Evolutionary conservation across 2,888 invertebrate species (phyloP).

Genomic region (Ophraella communa): DNA sequence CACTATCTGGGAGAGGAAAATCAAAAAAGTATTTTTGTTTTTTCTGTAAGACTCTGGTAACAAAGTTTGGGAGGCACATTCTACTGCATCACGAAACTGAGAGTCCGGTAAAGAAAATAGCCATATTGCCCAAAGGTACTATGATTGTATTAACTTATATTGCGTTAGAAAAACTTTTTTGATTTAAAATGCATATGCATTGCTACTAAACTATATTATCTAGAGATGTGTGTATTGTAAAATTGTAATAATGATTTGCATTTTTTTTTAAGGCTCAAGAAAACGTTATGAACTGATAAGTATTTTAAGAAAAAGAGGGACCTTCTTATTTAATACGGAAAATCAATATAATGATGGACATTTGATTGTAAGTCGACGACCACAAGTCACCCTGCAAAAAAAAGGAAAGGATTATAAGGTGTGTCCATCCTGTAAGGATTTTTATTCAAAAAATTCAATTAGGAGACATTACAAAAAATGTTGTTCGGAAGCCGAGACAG

Average conservation of each 20-base stretch:
- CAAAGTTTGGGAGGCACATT: constrained; percentile 1
- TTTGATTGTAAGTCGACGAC: constrained; percentile 3
- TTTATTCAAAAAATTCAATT: constrained; percentile 4
- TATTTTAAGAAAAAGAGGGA: constrained; percentile 13
- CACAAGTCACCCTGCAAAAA: neutral
- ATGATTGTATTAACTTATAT: neutral
- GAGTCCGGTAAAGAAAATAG: constrained; percentile 2
- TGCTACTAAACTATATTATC: constrained; percentile 2
- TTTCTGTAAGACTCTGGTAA: neutral
- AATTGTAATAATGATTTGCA: neutral
- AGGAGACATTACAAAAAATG: constrained; percentile 9
- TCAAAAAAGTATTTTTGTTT: constrained; percentile 6
- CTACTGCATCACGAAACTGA: constrained; percentile 3
- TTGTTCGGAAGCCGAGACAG: neutral
- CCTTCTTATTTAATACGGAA: constrained; percentile 12
- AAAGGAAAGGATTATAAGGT: constrained; percentile 6
- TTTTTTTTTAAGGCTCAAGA: constrained; percentile 3
- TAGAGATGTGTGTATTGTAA: neutral
- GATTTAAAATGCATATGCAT: neutral
- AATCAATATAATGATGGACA: neutral
- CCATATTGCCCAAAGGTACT: constrained; percentile 3
- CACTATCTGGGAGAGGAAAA: constrained; percentile 4
- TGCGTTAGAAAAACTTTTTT: neutral
- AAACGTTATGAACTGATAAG: neutral
- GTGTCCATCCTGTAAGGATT: constrained; percentile 8